Evolutionary conservation across 2,113 vertebrate genomes (phyloP).

Genomic region (Siniperca knerii): DNA sequence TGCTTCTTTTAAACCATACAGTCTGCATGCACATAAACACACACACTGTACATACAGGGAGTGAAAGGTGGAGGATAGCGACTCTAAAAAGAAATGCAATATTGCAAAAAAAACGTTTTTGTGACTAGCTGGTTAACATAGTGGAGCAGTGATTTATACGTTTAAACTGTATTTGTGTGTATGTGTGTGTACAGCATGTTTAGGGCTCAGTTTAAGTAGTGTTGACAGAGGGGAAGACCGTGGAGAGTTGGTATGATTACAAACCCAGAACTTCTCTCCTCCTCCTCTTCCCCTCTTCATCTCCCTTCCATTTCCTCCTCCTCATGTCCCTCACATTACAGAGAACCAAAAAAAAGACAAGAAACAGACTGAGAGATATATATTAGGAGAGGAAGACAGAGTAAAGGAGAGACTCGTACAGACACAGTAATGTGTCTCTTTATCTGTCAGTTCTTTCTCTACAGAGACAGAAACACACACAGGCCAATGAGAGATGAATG

Average conservation of each 20-base stretch:
- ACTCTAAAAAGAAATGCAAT: too few relatives aligned
- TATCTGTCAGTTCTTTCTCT: not conserved
- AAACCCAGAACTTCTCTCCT: slow-evolving; percentile 52
- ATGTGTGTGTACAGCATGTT: slow-evolving; percentile 7
- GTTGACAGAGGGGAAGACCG: slow-evolving; percentile 32
- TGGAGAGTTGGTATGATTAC: slow-evolving; percentile 47
- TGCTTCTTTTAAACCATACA: too few relatives aligned
- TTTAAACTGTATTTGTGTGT: not conserved
- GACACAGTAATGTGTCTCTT: not conserved
- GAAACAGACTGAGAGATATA: not conserved
- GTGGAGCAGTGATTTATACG: too few relatives aligned
- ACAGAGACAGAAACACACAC: not conserved
- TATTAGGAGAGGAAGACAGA: not conserved
- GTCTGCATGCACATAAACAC: too few relatives aligned
- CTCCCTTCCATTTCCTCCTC: not conserved
- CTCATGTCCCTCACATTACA: slow-evolving; percentile 3
- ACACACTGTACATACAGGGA: too few relatives aligned
- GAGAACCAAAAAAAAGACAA: not conserved
- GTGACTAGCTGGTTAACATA: too few relatives aligned
- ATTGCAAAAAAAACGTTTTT: too few relatives aligned
- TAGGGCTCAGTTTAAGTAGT: slow-evolving; percentile 14
- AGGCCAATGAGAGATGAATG: not conserved
- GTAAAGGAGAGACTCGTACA: not conserved
- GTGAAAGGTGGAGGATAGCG: too few relatives aligned
- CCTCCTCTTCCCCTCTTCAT: slow-evolving; percentile 1